Conservation (phyloP, 2,113 vertebrate species). For the Alligator mississippiensis region DNA sequence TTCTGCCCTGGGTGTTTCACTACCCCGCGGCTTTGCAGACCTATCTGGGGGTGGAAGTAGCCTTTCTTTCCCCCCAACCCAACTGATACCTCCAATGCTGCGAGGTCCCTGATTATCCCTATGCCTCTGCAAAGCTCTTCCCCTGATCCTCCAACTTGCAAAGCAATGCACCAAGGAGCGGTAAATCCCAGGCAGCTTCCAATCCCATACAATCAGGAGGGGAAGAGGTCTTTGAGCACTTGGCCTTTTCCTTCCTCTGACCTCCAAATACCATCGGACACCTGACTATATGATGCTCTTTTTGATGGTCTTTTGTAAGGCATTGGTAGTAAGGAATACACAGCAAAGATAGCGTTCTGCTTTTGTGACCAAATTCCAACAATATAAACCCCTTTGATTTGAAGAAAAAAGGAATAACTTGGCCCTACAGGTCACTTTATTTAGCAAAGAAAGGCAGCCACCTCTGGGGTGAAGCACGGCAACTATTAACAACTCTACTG, state of each 20-base stretch:
- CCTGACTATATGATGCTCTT: background rate
- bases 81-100: too few species aligned
- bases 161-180: background rate
- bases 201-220: background rate
- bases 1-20: background rate
- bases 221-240: background rate
- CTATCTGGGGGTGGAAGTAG: background rate
- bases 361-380: background rate
- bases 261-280: background rate
- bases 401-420: slow-evolving; percentile 5
- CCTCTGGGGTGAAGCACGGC: background rate
- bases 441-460: background rate
- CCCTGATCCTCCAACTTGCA: background rate
- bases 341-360: background rate
- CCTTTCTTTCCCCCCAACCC: background rate
- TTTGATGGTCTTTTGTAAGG: background rate
- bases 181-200: background rate
- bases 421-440: background rate
- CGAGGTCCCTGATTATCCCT: background rate
- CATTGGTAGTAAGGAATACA: background rate
- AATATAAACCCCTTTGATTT: background rate
- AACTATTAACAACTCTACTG: background rate
- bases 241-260: background rate
- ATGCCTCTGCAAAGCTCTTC: background rate
- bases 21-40: background rate